Percentiles rank a stretch among this genome's conserved stretches.
These are phyloP conservation scores for Girardia tigrina DNA, from an alignment of 2,888 invertebrate species.

Conservation along the genomic window DNA sequence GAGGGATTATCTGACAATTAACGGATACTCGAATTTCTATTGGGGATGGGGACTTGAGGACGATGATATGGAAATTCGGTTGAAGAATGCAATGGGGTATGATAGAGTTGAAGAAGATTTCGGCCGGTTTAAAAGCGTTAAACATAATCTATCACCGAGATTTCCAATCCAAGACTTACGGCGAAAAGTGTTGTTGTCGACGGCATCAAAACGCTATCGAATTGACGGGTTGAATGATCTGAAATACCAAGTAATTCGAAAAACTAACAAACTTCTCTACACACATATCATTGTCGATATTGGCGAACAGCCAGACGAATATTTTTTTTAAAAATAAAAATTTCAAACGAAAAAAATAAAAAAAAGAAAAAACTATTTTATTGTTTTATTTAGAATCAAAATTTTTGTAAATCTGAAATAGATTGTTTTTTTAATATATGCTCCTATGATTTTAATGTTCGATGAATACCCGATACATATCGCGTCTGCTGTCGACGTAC, in stretches of 20 bases:
- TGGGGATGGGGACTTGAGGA: slow-evolving; percentile 36
- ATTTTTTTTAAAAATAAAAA: no score
- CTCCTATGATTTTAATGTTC: no score
- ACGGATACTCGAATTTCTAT: slow-evolving; percentile 34
- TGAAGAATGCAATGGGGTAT: slow-evolving; percentile 30
- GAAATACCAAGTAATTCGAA: slow-evolving; percentile 21
- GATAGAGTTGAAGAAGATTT: neutral
- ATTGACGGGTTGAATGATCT: slow-evolving; percentile 26
- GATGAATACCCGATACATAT: slow-evolving; percentile 26
- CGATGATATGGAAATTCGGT: slow-evolving; percentile 31
- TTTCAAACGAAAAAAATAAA: no score
- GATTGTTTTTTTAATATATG: neutral
- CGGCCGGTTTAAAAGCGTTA: slow-evolving; percentile 24
- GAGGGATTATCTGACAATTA: slow-evolving; percentile 3
- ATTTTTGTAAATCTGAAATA: neutral
- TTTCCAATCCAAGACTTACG: slow-evolving; percentile 26
- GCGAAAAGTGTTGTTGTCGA: slow-evolving; percentile 25
- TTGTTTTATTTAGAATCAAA: neutral
- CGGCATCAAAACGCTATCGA: neutral
- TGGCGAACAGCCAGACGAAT: slow-evolving; percentile 21
- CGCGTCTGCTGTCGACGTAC: slow-evolving; percentile 27
- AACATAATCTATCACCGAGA: neutral
- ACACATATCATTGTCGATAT: slow-evolving; percentile 31
- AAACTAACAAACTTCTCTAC: neutral
- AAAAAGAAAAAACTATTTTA: neutral